phyloP scores from a whole-genome alignment of 2,888 invertebrate species.

The Eupelmus urozonus region DNA sequence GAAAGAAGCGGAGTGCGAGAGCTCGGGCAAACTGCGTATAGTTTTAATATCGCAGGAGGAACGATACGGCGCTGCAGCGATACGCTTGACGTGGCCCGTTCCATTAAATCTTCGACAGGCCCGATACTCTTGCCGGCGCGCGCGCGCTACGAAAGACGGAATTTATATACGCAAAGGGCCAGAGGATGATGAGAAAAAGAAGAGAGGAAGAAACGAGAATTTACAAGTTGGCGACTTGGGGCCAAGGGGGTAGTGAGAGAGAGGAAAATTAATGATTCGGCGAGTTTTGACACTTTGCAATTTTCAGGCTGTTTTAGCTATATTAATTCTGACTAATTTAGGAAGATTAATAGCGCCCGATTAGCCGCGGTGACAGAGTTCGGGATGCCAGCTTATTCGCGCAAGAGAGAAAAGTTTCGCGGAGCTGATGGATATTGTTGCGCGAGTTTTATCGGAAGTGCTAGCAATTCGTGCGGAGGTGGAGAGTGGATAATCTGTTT shows the following conservation, averaged over 20 bases:
- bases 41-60: conserved; percentile 44
- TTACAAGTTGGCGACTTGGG: conserved; percentile 20
- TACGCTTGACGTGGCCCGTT: conserved; percentile 13
- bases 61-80: neutral
- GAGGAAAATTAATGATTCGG: conserved; percentile 31
- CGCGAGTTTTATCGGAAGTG: conserved; percentile 28
- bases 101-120: conserved; percentile 15
- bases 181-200: neutral
- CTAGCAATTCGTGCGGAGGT: neutral
- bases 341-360: conserved; percentile 43
- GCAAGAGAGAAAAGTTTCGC: conserved; percentile 10
- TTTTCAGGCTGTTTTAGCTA: conserved; percentile 12
- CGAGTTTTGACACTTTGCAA: conserved; percentile 34
- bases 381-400: conserved; percentile 7
- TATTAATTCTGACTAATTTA: conserved; percentile 44
- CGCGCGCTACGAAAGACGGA: neutral
- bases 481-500: conserved; percentile 25
- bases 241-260: neutral
- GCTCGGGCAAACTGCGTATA: neutral
- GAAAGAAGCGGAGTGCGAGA: neutral
- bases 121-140: no score
- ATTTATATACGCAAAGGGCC: neutral
- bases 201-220: conserved; percentile 15
- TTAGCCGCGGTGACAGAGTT: conserved; percentile 26
- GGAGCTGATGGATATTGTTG: conserved; percentile 34